phyloP scores from a whole-genome alignment of 2,888 invertebrate genomes.

The Euzophera pinguis region DNA sequence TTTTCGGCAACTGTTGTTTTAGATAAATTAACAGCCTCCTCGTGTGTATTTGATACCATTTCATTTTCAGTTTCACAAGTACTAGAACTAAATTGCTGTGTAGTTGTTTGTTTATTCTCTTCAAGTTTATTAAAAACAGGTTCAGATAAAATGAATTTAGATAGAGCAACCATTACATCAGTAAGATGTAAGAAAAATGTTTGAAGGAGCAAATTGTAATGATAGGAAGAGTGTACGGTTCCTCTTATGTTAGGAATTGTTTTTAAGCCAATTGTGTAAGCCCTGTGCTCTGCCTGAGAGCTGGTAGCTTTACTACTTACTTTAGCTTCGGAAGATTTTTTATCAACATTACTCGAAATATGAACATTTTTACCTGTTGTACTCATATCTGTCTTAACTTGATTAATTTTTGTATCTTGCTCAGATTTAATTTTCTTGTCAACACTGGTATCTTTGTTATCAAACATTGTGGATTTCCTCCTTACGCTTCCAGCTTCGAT shows the following conservation, averaged over 20 bases:
- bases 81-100: neutral
- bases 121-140: slow-evolving; percentile 32
- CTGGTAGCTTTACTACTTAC: slow-evolving; percentile 15
- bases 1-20: slow-evolving; percentile 14
- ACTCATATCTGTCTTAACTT: neutral
- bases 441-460: slow-evolving; percentile 17
- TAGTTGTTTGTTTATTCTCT: neutral
- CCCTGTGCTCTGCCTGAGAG: slow-evolving; percentile 44
- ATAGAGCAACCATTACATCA: slow-evolving; percentile 69
- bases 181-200: slow-evolving; percentile 71
- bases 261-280: slow-evolving; percentile 55
- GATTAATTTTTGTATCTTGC: slow-evolving; percentile 13
- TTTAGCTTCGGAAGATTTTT: slow-evolving; percentile 17
- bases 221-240: slow-evolving; percentile 46
- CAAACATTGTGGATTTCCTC: slow-evolving; percentile 30
- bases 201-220: slow-evolving; percentile 57
- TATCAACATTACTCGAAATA: neutral
- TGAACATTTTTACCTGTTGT: neutral
- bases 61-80: neutral
- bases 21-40: slow-evolving; percentile 8
- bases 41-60: neutral
- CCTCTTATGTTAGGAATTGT: slow-evolving; percentile 63
- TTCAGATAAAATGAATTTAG: slow-evolving; percentile 55
- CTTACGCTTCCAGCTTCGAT: slow-evolving; percentile 36
- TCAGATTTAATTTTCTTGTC: slow-evolving; percentile 13